These are phyloP conservation scores for Bombus difficillimus DNA, from an alignment of 1,140 invertebrate genomes.

Conservation along the genomic window DNA sequence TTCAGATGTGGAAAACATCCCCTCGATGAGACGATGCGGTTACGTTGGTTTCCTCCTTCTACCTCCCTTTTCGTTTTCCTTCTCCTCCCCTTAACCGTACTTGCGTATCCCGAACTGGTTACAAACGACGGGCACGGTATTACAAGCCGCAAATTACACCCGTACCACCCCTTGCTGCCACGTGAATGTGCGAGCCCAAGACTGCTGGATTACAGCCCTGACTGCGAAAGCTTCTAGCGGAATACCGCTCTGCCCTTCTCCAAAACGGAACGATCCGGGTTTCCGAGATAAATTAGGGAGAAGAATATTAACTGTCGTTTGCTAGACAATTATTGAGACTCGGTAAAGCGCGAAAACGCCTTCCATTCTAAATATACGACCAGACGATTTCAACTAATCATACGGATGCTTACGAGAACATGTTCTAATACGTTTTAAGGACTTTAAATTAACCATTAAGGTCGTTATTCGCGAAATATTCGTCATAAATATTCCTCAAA, in stretches of 20 bases:
- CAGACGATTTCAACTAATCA: background rate
- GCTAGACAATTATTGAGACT: slow-evolving; percentile 38
- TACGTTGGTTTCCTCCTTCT: slow-evolving; percentile 63
- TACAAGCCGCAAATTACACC: slow-evolving; percentile 73
- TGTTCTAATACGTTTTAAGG: background rate
- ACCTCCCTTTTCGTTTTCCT: slow-evolving; percentile 22
- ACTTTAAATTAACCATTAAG: background rate
- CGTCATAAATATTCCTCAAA: background rate
- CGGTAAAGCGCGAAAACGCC: slow-evolving; percentile 21
- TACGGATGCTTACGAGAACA: no score
- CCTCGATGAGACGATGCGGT: slow-evolving; percentile 69
- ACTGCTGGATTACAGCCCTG: slow-evolving; percentile 59
- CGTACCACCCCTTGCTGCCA: slow-evolving; percentile 35
- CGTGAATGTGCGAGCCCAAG: slow-evolving; percentile 57
- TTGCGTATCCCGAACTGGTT: slow-evolving; percentile 70
- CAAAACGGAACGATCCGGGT: slow-evolving; percentile 26
- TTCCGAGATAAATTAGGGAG: slow-evolving; percentile 35
- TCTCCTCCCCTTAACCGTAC: slow-evolving; percentile 46
- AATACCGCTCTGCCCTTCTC: slow-evolving; percentile 25
- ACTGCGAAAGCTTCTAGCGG: slow-evolving; percentile 33
- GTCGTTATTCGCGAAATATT: background rate
- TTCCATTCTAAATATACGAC: background rate
- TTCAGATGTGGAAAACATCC: slow-evolving; percentile 60
- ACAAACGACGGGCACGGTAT: slow-evolving; percentile 70
- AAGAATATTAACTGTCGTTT: slow-evolving; percentile 48